Evolutionary conservation across 2,888 invertebrate genomes (phyloP).

Genomic region (Chalcis sispes): DNA sequence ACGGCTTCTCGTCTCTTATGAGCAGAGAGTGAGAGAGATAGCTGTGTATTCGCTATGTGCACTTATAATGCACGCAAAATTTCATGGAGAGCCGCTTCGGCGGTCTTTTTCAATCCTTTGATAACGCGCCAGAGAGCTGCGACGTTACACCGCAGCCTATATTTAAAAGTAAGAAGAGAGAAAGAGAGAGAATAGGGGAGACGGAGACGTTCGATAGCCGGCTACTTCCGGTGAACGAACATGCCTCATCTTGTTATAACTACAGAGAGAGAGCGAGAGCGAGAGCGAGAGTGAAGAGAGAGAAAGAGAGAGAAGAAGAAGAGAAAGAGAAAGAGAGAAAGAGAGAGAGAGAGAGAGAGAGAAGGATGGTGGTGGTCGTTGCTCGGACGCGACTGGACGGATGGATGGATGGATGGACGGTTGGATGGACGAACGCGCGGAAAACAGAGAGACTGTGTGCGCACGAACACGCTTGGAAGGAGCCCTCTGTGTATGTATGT

Average conservation of each 20-base stretch:
- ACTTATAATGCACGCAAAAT: constrained; percentile 75
- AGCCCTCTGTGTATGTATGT: not conserved
- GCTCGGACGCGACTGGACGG: too few species aligned
- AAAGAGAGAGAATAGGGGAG: constrained; percentile 4
- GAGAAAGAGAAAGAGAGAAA: constrained; percentile 6
- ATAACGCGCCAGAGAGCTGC: constrained; percentile 64
- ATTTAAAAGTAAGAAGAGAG: constrained; percentile 62
- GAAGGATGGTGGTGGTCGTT: too few species aligned
- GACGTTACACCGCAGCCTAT: constrained; percentile 63
- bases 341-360: constrained; percentile 1
- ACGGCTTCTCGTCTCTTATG: too few species aligned
- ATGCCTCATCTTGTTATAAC: constrained; percentile 53
- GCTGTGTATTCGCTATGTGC: too few species aligned
- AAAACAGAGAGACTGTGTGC: not conserved
- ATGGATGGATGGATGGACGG: constrained; percentile 25
- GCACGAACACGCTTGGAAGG: not conserved
- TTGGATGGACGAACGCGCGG: not conserved
- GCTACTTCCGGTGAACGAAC: constrained; percentile 63
- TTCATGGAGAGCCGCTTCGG: constrained; percentile 72
- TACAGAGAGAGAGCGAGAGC: too few species aligned
- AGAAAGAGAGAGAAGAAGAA: too few species aligned
- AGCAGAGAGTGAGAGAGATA: too few species aligned
- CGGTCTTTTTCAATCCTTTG: constrained; percentile 70
- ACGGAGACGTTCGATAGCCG: constrained; percentile 59
- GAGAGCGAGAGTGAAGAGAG: too few species aligned